Evolutionary conservation across 92 coral and sea anemone genomes (phyloP), one percentile per base, ranked within the genome.

Genomic region (Nematostella vectensis): DNA sequence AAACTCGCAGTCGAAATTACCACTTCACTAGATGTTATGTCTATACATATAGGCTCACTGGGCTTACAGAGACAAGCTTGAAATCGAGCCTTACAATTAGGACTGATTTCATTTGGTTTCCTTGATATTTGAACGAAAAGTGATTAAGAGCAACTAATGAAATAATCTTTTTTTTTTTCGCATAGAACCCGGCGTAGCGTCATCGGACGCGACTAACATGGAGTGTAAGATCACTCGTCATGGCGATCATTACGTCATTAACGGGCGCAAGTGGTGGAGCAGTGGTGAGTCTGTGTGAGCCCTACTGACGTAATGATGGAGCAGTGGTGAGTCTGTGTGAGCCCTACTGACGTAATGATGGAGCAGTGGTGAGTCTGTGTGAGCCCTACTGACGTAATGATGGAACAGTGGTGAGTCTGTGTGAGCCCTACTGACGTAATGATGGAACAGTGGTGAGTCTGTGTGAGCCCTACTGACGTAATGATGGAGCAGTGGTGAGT

Each of bases 131-230:
- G n/a, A n/a, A n/a, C n/a, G n/a, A n/a, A n/a, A n/a, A n/a, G n/a
- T n/a, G n/a, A n/a, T n/a, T n/a, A n/a, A n/a, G n/a, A n/a, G n/a
- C n/a, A n/a, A n/a, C n/a, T n/a, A n/a, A n/a, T n/a, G n/a, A n/a
- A n/a, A n/a, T n/a, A n/a, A n/a, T n/a, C n/a, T n/a, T n/a, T n/a
- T n/a, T 31, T 36, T 29, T 18, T 54, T 57, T 20, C 4, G 47
- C 53, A 0, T 64, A 88, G 99, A 93, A 52, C 99, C 99, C 11
- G 88, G 58, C 47, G 96, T 93, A 20, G 99, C 99, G 11, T 93
- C 99, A 28, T 93, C 99, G 28, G 99, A 93, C 66, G 99, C 99
- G 22, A 93, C 99, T 54, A 93, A 93, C 69, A 93, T 93, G 88
- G 91, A 86, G 76, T 93, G 99, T 54, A 72, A 75, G 49, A 82